Conservation (phyloP, 2,797 vertebrate species). For the Siniperca scherzeri region DNA sequence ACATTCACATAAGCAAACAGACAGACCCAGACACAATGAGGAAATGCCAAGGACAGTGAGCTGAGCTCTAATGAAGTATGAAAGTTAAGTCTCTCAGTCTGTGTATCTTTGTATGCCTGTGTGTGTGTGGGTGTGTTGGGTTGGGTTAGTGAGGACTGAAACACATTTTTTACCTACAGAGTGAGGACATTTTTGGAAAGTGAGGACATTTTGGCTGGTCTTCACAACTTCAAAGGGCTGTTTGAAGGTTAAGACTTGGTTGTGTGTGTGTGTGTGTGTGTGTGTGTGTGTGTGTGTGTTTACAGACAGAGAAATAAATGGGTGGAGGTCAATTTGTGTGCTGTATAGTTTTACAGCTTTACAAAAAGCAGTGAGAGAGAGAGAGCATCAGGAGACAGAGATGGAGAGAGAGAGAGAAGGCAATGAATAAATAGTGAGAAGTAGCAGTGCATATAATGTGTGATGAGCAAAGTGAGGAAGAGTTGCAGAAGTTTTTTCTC, state of each 20-base stretch:
- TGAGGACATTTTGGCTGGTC: too few relatives aligned
- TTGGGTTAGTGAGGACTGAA: too few relatives aligned
- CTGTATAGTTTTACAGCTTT: conserved; percentile 42
- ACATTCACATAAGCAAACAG: conserved; percentile 35
- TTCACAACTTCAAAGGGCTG: too few relatives aligned
- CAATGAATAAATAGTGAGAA: conserved; percentile 50
- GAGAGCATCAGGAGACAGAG: conserved; percentile 28
- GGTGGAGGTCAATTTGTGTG: conserved; percentile 53
- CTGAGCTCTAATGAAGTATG: conserved; percentile 74
- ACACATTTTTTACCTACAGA: too few relatives aligned
- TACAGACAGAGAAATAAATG: conserved; percentile 31
- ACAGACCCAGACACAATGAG: conserved; percentile 21
- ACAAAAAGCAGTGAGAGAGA: conserved; percentile 40
- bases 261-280: conserved; percentile 23
- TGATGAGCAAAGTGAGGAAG: conserved; percentile 76
- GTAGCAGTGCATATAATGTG: conserved; percentile 49
- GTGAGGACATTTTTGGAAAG: too few relatives aligned
- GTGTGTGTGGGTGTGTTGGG: conserved; percentile 20
- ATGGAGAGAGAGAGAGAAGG: conserved; percentile 17
- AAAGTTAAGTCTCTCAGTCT: conserved; percentile 56
- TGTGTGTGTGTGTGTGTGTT: conserved; percentile 29
- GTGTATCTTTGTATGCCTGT: conserved; percentile 30
- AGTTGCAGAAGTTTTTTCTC: conserved; percentile 83
- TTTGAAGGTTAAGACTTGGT: too few relatives aligned
- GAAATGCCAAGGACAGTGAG: conserved; percentile 45